Conservation (phyloP, 2,888 invertebrate genomes). For the Volucella inflata region DNA sequence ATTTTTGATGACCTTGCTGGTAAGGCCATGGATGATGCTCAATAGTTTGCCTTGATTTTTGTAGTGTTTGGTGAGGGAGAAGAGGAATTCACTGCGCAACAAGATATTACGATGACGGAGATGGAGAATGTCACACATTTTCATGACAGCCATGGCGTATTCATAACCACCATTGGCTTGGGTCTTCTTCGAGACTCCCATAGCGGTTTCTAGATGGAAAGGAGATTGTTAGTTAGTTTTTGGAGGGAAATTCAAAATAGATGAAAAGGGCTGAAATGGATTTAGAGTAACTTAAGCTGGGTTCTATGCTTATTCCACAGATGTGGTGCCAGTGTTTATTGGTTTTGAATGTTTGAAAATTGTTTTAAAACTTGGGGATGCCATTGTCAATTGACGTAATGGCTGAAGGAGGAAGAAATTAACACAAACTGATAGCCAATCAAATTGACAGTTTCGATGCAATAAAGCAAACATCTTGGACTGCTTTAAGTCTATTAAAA, state of each 20-base stretch:
- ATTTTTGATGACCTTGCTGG: constrained; percentile 90
- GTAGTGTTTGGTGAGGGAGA: constrained; percentile 90
- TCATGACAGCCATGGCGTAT: constrained; percentile 95
- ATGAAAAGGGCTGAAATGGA: not conserved
- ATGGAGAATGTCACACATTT: constrained; percentile 94
- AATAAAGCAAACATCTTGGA: not conserved
- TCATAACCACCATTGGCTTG: constrained; percentile 92
- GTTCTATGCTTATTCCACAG: no score
- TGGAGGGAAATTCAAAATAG: not conserved
- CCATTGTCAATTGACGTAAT: no score
- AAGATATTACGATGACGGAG: constrained; percentile 92
- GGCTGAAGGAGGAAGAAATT: no score
- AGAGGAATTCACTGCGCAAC: constrained; percentile 90
- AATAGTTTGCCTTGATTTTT: constrained; percentile 90
- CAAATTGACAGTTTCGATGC: no score
- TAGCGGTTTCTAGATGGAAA: constrained; percentile 89
- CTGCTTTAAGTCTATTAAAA: no score
- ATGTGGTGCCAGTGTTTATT: no score
- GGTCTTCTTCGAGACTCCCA: constrained; percentile 93
- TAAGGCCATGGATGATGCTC: constrained; percentile 91
- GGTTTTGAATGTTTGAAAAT: no score
- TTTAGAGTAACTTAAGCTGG: no score
- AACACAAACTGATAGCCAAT: no score
- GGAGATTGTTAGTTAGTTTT: not conserved
- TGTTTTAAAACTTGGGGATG: no score